These are phyloP conservation scores for Stenopsyche tienmushanensis DNA, from an alignment of 1,140 invertebrate species.

Conservation along the genomic window DNA sequence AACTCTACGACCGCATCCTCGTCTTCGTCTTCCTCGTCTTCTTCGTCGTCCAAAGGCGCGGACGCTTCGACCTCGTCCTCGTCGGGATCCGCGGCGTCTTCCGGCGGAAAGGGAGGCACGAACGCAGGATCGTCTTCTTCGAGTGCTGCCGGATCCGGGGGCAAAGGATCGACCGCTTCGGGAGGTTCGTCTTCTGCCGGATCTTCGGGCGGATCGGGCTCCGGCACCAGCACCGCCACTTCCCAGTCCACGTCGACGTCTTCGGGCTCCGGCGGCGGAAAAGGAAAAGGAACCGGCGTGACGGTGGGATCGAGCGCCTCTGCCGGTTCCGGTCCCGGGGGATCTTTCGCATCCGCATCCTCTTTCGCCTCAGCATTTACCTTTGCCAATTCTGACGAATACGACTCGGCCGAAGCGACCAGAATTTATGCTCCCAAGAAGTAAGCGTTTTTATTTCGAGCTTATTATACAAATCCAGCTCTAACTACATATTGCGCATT, in stretches of 20 bases:
- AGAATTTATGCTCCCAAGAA: slow-evolving; percentile 5
- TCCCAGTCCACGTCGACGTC: slow-evolving; percentile 1
- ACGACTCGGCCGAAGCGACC: background rate
- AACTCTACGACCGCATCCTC: no score
- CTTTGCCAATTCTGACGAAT: slow-evolving; percentile 1
- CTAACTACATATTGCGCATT: background rate
- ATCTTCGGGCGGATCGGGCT: no score
- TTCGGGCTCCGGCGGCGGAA: background rate
- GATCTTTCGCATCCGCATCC: background rate
- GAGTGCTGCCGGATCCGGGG: no score
- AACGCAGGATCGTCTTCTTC: no score
- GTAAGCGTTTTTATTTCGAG: background rate
- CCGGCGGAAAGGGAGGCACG: no score
- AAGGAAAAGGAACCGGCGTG: background rate
- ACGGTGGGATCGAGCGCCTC: background rate
- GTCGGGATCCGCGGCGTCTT: no score
- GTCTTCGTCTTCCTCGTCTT: no score
- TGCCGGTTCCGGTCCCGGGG: background rate
- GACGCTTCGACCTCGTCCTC: no score
- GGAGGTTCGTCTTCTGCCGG: no score
- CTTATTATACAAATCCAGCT: background rate
- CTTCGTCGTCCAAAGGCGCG: no score
- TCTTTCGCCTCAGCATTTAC: background rate
- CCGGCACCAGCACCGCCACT: background rate
- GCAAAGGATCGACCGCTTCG: no score